phyloP scores from a whole-genome alignment of 2,888 invertebrate genomes.

The Emmelina monodactyla region DNA sequence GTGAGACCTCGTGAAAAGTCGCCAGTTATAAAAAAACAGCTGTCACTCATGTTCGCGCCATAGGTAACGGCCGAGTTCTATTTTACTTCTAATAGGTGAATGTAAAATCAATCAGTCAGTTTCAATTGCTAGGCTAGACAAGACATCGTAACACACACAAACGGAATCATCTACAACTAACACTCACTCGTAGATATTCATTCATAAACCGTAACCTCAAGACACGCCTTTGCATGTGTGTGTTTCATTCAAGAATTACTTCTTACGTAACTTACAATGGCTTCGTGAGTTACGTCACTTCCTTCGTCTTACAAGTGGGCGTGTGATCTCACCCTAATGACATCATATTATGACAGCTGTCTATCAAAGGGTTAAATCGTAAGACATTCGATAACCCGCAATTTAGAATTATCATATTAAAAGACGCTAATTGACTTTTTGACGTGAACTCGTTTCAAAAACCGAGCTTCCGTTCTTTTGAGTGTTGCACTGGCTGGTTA shows the following conservation, averaged over 20 bases:
- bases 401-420: too few species aligned
- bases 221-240: slow-evolving; percentile 28
- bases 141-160: slow-evolving; percentile 27
- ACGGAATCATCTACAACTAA: slow-evolving; percentile 32
- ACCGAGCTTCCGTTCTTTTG: too few species aligned
- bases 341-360: slow-evolving; percentile 44
- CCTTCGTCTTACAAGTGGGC: slow-evolving; percentile 52
- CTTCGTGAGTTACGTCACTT: slow-evolving; percentile 54
- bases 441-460: too few species aligned
- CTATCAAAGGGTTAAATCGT: slow-evolving; percentile 36
- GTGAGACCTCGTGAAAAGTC: slow-evolving; percentile 43
- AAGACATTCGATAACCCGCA: slow-evolving; percentile 7
- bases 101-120: slow-evolving; percentile 39
- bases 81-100: slow-evolving; percentile 45
- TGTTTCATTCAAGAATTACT: slow-evolving; percentile 56
- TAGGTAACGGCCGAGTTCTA: slow-evolving; percentile 35
- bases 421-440: too few species aligned
- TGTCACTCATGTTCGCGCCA: slow-evolving; percentile 31
- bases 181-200: slow-evolving; percentile 43
- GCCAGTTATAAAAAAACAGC: slow-evolving; percentile 24
- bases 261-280: too few species aligned
- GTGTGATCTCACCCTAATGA: slow-evolving; percentile 44
- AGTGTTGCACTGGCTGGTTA: too few species aligned
- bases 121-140: too few species aligned
- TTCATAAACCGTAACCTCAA: slow-evolving; percentile 19